Evolutionary conservation across 2,797 vertebrate species (phyloP).

Genomic region (Microtus californicus): DNA sequence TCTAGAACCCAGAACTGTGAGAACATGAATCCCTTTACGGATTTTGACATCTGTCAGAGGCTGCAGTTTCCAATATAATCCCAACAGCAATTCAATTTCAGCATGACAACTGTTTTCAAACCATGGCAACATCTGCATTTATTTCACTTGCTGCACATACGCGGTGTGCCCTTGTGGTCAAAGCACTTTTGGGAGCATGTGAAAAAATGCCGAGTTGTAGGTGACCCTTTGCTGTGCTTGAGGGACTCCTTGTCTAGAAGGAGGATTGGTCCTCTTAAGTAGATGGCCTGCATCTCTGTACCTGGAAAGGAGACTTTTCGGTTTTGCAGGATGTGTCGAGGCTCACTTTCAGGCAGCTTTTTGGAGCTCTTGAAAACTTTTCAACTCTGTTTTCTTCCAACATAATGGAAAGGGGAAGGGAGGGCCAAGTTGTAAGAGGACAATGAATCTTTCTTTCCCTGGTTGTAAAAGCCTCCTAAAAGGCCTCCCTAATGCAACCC

Average conservation of each 20-base stretch:
- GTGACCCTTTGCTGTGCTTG: background rate
- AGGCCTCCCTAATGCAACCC: background rate
- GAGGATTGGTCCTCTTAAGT: background rate
- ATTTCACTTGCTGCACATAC: background rate
- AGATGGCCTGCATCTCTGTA: background rate
- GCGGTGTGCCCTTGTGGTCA: too few species aligned
- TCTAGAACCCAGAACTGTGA: background rate
- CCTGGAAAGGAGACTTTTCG: background rate
- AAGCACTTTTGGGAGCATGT: background rate
- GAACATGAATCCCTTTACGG: background rate
- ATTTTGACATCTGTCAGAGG: background rate
- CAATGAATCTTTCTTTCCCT: background rate
- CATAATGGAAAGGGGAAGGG: background rate
- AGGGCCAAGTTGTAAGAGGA: background rate
- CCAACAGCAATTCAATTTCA: background rate
- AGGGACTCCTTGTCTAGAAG: background rate
- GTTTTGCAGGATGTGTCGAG: background rate
- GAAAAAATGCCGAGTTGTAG: background rate
- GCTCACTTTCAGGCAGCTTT: background rate
- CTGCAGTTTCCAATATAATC: background rate
- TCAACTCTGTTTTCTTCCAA: background rate
- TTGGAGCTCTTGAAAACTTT: background rate
- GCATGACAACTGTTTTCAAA: background rate
- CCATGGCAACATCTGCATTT: background rate
- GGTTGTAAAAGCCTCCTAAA: slow-evolving; percentile 49